phyloP scores from a whole-genome alignment of 2,113 vertebrate species.

The Larimichthys crocea region DNA sequence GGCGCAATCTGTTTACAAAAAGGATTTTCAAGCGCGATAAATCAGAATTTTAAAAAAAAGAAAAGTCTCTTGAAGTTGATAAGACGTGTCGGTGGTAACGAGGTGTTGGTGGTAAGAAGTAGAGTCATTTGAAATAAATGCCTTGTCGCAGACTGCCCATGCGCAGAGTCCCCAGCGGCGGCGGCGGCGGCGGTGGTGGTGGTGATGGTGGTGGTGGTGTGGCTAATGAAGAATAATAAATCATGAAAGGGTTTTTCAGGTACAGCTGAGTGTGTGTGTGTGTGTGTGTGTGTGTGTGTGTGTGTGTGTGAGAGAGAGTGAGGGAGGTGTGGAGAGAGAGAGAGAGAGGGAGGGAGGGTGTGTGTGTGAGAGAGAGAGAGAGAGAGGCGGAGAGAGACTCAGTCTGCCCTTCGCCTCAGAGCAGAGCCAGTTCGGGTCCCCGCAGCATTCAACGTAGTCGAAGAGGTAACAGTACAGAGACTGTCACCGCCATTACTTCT shows the following conservation, averaged over 20 bases:
- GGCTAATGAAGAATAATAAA: conserved; percentile 90
- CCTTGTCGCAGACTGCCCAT: conserved; percentile 84
- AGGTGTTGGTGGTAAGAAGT: conserved; percentile 71
- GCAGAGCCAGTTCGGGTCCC: conserved; percentile 83
- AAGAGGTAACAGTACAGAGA: conserved; percentile 71
- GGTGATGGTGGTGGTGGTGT: conserved; percentile 75
- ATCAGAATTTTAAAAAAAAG: neutral
- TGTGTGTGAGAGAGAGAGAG: conserved; percentile 14
- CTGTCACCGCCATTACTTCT: conserved; percentile 78
- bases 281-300: conserved; percentile 56
- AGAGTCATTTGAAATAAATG: conserved; percentile 80
- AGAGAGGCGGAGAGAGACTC: too few relatives aligned
- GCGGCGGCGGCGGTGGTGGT: conserved; percentile 78
- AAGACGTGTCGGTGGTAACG: conserved; percentile 50
- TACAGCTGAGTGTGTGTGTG: conserved; percentile 73
- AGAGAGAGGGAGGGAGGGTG: conserved; percentile 23
- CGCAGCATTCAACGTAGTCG: conserved; percentile 84
- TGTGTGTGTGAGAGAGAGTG: conserved; percentile 21
- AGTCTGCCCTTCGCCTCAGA: conserved; percentile 80
- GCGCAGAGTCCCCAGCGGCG: conserved; percentile 83
- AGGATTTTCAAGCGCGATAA: conserved; percentile 20
- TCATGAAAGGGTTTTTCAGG: conserved; percentile 85
- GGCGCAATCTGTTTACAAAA: neutral
- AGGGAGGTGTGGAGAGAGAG: conserved; percentile 33
- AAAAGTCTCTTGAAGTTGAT: conserved; percentile 33